These are phyloP conservation scores for Andrena fulva DNA, from an alignment of 2,888 invertebrate genomes.

Conservation along the genomic window DNA sequence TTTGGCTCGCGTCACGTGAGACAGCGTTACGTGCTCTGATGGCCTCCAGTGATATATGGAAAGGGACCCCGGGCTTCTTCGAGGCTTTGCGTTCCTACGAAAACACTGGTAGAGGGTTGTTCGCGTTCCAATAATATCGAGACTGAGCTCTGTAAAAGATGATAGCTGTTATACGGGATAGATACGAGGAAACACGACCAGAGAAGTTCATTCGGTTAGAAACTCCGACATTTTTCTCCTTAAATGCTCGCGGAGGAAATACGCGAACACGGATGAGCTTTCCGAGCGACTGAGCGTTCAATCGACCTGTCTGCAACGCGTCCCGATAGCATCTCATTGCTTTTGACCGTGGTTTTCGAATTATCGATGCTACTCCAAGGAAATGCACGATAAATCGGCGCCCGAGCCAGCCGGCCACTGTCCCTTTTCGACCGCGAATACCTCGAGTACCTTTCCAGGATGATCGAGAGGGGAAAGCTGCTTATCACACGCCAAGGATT, in stretches of 20 bases:
- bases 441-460: conserved; percentile 3
- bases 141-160: conserved; percentile 9
- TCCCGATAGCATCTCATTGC: not conserved
- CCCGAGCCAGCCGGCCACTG: not conserved
- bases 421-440: not conserved
- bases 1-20: conserved; percentile 31
- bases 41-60: conserved; percentile 67
- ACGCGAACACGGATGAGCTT: conserved; percentile 29
- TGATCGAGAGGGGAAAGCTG: conserved; percentile 32
- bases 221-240: conserved; percentile 50
- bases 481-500: conserved; percentile 46
- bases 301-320: not conserved
- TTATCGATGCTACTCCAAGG: not conserved
- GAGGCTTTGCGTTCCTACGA: conserved; percentile 53
- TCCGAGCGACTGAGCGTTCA: conserved; percentile 3
- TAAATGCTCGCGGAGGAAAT: conserved; percentile 24
- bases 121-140: conserved; percentile 43
- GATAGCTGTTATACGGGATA: conserved; percentile 42
- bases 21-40: conserved; percentile 62
- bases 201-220: conserved; percentile 35
- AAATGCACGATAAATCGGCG: not conserved
- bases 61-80: conserved; percentile 59
- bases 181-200: conserved; percentile 39
- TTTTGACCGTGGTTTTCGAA: conserved; percentile 1
- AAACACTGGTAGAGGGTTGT: not conserved